Base-by-base conservation (phyloP, 2,888 invertebrate genomes). In the Cepaea hortensis region DNA sequence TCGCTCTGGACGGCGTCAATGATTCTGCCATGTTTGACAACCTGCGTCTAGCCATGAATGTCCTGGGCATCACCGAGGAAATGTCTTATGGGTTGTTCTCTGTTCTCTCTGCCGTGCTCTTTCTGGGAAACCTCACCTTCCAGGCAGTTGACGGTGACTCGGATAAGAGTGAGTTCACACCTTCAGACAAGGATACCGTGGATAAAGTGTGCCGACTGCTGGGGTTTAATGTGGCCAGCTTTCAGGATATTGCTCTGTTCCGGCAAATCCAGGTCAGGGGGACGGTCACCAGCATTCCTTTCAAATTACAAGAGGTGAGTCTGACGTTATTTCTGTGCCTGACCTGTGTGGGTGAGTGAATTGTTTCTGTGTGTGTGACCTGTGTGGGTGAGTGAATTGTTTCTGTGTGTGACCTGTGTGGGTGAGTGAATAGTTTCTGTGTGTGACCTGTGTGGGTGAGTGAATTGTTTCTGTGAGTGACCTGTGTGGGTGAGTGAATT, bases 241-340 rank as follows among this genome's bases (percentile, higher is more conserved):
- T 92, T 81, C 89, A 88, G 62, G 91, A 92, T 76, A 90, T 91
- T 23, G 86, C 91, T 76, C 87, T 92, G 82, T 92, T 90, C 88
- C 84, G 93, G 76, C 93, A 93, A 89, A 92, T 93, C 83, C 92
- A 93, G 84, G 93, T 93, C 23, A 89, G 93, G 5, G 92, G 93
- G 79, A 92, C 92, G 72, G 90, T 92, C 72, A 93, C 93, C 85
- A 92, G 91, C 88, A 93, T 93, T 87, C 93, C 93, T 15, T 93
- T 90, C 89, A 93, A 93, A 89, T 88, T 92, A 84, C 92, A 92
- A 86, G 93, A 93, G 92, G 93, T 93, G 89, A 88, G 90, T 82
- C 48, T 75, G n/a, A 68, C 13, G 1, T 72, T 72, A 72, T 9
- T 72, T 72, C 72, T 18, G 65, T 35, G 35, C 11, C 35, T n/a